Evolutionary conservation across 2,888 invertebrate species (phyloP).

Genomic region (Synanthedon myopaeformis): DNA sequence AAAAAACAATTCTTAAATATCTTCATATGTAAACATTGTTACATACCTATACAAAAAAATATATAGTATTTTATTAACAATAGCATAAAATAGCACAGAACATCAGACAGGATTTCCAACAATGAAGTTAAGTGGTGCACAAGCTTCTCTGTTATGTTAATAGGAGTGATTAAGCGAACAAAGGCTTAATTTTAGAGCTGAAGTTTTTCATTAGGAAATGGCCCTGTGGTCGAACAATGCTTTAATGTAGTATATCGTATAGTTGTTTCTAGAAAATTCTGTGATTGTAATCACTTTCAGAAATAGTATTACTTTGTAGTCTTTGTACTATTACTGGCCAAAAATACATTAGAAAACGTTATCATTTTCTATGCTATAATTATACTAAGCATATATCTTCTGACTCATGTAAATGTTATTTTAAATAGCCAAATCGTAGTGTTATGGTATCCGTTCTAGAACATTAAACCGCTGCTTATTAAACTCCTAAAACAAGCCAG

Average conservation of each 20-base stretch:
- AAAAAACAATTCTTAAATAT: too few relatives aligned
- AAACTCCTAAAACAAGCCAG: neutral
- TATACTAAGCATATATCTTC: too few relatives aligned
- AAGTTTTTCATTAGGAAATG: conserved; percentile 14
- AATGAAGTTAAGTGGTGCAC: conserved; percentile 13
- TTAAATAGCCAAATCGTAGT: neutral
- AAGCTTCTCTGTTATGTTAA: conserved; percentile 15
- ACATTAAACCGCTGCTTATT: conserved; percentile 2
- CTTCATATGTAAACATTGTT: too few relatives aligned
- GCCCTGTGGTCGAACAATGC: neutral
- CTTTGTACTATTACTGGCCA: too few relatives aligned
- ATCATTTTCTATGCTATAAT: too few relatives aligned
- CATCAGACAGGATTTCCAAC: conserved; percentile 6
- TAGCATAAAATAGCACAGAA: conserved; percentile 1
- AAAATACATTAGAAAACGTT: too few relatives aligned
- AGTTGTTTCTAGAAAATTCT: conserved; percentile 2
- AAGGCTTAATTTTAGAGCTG: conserved; percentile 7
- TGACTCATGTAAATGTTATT: too few relatives aligned
- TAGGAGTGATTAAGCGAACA: conserved; percentile 16
- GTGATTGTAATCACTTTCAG: neutral
- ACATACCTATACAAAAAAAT: neutral
- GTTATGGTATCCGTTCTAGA: conserved; percentile 4
- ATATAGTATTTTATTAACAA: conserved; percentile 6
- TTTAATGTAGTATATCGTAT: conserved; percentile 9
- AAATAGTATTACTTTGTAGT: too few relatives aligned